phyloP scores from a whole-genome alignment of 1,140 invertebrate species.

The Bombus cullumanus region DNA sequence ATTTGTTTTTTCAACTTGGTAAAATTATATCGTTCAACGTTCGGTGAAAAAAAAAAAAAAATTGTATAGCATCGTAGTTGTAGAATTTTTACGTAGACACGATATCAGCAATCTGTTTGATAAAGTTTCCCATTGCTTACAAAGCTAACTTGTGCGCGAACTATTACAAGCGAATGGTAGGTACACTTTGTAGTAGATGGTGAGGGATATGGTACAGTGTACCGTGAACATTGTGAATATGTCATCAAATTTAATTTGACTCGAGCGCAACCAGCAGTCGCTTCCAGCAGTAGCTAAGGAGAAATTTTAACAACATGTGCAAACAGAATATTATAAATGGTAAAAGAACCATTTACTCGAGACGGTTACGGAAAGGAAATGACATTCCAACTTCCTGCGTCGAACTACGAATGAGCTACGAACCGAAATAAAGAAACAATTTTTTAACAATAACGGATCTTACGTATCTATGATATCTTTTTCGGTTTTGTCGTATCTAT shows the following conservation, averaged over 20 bases:
- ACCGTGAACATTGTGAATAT: conserved; percentile 1
- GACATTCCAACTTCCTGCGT: not conserved
- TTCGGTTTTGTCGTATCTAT: too few species aligned
- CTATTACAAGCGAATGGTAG: not conserved
- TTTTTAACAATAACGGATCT: too few species aligned
- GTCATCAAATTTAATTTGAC: conserved; percentile 31
- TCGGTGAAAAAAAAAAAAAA: not conserved
- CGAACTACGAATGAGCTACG: too few species aligned
- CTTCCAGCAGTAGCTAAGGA: not conserved
- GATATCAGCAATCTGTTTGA: not conserved
- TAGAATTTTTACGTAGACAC: not conserved
- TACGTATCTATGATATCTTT: too few species aligned
- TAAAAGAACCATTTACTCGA: conserved; percentile 12
- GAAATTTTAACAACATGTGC: conserved; percentile 19
- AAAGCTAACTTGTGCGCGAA: not conserved
- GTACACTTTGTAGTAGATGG: conserved; percentile 10
- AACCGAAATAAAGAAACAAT: too few species aligned
- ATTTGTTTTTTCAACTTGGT: not conserved
- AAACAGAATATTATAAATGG: conserved; percentile 5
- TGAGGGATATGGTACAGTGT: not conserved
- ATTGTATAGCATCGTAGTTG: too few species aligned
- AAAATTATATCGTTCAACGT: not conserved
- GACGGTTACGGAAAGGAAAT: not conserved
- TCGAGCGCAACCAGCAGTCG: not conserved
- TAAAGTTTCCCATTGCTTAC: not conserved